Conservation (phyloP, 2,113 vertebrate genomes). For the Euleptes europaea region DNA sequence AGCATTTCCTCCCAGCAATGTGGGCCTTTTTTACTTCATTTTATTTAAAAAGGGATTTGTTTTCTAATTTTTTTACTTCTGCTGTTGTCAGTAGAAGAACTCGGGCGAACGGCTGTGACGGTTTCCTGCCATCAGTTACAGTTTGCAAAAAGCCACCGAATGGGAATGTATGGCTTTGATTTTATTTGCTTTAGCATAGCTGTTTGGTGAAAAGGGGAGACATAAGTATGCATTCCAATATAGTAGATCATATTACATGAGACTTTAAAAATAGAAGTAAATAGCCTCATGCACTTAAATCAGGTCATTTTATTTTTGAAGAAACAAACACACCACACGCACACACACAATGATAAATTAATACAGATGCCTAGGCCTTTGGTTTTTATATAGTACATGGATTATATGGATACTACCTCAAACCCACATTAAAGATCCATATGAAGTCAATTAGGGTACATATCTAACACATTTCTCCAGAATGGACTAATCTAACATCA, state of each 20-base stretch:
- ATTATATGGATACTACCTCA: slow-evolving; percentile 22
- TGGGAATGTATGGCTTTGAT: slow-evolving; percentile 68
- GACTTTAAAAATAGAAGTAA: slow-evolving; percentile 75
- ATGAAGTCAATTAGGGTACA: not conserved
- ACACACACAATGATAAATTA: slow-evolving; percentile 61
- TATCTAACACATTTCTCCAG: slow-evolving; percentile 49
- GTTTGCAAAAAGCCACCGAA: slow-evolving; percentile 61
- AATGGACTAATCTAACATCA: slow-evolving; percentile 50
- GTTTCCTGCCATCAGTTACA: slow-evolving; percentile 71
- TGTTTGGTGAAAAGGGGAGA: slow-evolving; percentile 67
- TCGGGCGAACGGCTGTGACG: slow-evolving; percentile 55
- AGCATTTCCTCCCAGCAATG: slow-evolving; percentile 82
- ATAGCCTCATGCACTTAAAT: slow-evolving; percentile 64
- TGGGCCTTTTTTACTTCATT: slow-evolving; percentile 77
- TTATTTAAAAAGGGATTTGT: slow-evolving; percentile 82
- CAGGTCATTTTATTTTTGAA: slow-evolving; percentile 68
- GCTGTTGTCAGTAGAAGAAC: slow-evolving; percentile 77
- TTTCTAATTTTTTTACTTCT: slow-evolving; percentile 79
- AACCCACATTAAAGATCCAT: slow-evolving; percentile 21
- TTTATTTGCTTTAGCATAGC: slow-evolving; percentile 76
- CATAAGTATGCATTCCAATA: slow-evolving; percentile 72
- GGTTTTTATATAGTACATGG: slow-evolving; percentile 4
- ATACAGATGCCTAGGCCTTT: slow-evolving; percentile 38
- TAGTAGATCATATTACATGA: slow-evolving; percentile 54
- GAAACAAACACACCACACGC: slow-evolving; percentile 49